Evolutionary conservation across 1,140 invertebrate genomes (phyloP).

Genomic region (Leucophenga varia): DNA sequence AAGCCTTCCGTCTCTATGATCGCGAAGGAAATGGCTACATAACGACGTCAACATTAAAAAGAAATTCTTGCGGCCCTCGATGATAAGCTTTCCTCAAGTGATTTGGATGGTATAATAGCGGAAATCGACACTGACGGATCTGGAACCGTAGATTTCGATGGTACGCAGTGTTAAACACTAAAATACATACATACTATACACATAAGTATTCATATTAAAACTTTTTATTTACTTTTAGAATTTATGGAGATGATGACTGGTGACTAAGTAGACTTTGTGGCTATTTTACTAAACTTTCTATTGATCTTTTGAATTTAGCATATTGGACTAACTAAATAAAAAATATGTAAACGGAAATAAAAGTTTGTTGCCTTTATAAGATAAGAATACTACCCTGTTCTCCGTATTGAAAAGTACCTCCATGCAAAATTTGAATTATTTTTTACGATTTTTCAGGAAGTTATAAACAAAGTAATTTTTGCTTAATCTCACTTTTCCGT

Average conservation of each 20-base stretch:
- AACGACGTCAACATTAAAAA: slow-evolving; percentile 82
- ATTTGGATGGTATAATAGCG: slow-evolving; percentile 87
- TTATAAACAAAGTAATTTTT: no score
- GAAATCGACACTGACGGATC: slow-evolving; percentile 94
- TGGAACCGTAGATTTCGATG: slow-evolving; percentile 87
- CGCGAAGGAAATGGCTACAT: slow-evolving; percentile 90
- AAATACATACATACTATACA: no score
- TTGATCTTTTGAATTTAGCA: no score
- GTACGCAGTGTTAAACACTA: slow-evolving; percentile 51
- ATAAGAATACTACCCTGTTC: no score
- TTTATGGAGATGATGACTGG: slow-evolving; percentile 88
- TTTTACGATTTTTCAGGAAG: no score
- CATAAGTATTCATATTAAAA: slow-evolving; percentile 6
- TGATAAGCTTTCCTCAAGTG: slow-evolving; percentile 80
- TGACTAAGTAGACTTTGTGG: slow-evolving; percentile 53
- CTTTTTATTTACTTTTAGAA: slow-evolving; percentile 59
- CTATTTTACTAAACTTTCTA: no score
- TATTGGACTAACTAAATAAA: no score
- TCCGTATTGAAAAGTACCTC: no score
- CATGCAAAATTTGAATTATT: no score
- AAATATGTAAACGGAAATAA: no score
- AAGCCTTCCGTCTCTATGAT: slow-evolving; percentile 83
- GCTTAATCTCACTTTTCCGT: no score
- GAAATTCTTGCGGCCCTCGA: slow-evolving; percentile 89
- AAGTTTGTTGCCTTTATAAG: no score